phyloP scores from a whole-genome alignment of 2,888 invertebrate genomes.

The Diarsia mendica region DNA sequence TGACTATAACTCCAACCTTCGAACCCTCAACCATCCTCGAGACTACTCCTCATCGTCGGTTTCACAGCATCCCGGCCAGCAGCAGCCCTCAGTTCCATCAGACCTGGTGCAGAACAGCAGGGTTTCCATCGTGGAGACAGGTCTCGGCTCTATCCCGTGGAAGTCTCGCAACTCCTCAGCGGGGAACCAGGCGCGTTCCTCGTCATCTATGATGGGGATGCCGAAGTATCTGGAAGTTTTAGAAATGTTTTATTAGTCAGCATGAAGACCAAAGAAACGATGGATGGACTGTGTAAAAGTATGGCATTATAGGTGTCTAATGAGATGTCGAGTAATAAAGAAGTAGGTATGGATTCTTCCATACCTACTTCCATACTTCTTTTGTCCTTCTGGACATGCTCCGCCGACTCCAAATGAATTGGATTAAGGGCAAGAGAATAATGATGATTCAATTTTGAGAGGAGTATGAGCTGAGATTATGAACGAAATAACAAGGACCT shows the following conservation, averaged over 20 bases:
- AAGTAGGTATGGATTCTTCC: no score
- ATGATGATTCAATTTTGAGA: background rate
- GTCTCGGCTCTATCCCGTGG: conserved; percentile 94
- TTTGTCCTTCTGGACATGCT: no score
- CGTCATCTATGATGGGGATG: conserved; percentile 95
- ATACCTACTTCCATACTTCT: no score
- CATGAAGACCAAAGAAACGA: no score
- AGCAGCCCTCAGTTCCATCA: conserved; percentile 95
- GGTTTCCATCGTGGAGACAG: conserved; percentile 94
- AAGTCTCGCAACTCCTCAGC: conserved; percentile 96
- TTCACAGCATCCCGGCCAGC: conserved; percentile 92
- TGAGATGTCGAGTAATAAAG: no score
- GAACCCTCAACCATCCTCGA: conserved; percentile 12
- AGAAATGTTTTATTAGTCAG: background rate
- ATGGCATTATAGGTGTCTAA: no score
- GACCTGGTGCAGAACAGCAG: conserved; percentile 95
- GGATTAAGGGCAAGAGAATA: no score
- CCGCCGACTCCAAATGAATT: no score
- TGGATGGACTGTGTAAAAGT: no score
- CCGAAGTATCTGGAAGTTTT: conserved; percentile 92
- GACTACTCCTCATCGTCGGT: conserved; percentile 85
- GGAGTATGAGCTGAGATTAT: background rate
- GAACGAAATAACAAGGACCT: background rate
- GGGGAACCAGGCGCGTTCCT: conserved; percentile 98
- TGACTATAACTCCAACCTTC: background rate